Evolutionary conservation across 2,888 invertebrate species (phyloP).

Genomic region (Graphium colonna): DNA sequence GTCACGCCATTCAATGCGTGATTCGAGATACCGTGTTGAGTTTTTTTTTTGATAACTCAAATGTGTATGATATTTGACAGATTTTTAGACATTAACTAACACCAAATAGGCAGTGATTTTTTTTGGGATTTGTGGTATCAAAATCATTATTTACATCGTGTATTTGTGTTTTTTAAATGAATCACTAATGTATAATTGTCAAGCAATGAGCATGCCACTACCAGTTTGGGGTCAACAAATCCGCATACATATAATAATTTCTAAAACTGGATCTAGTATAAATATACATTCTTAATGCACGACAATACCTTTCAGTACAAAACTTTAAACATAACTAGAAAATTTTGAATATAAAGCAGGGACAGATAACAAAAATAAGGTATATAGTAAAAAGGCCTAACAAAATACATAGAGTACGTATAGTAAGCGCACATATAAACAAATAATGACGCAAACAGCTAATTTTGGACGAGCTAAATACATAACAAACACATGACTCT

Average conservation of each 20-base stretch:
- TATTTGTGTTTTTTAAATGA: too few relatives aligned
- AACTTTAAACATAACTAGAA: neutral
- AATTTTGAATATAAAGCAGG: neutral
- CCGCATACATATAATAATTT: neutral
- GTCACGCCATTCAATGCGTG: too few relatives aligned
- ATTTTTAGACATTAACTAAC: too few relatives aligned
- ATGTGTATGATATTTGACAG: too few relatives aligned
- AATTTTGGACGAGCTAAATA: neutral
- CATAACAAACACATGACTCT: neutral
- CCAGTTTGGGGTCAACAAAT: neutral
- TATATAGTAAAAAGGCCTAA: neutral
- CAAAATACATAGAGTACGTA: neutral
- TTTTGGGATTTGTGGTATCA: too few relatives aligned
- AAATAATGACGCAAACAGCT: neutral
- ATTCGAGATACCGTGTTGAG: too few relatives aligned
- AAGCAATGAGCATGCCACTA: neutral
- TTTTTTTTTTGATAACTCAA: too few relatives aligned
- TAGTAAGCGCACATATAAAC: constrained; percentile 8
- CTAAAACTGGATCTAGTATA: neutral
- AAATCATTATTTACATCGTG: too few relatives aligned
- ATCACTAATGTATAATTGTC: neutral
- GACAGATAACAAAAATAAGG: neutral
- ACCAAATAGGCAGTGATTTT: too few relatives aligned
- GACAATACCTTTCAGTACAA: neutral
- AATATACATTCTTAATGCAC: neutral